Percentiles rank a stretch among this genome's conserved stretches.
These are phyloP conservation scores for Nycticorax nycticorax DNA, from an alignment of 2,113 vertebrate genomes.

Conservation along the genomic window DNA sequence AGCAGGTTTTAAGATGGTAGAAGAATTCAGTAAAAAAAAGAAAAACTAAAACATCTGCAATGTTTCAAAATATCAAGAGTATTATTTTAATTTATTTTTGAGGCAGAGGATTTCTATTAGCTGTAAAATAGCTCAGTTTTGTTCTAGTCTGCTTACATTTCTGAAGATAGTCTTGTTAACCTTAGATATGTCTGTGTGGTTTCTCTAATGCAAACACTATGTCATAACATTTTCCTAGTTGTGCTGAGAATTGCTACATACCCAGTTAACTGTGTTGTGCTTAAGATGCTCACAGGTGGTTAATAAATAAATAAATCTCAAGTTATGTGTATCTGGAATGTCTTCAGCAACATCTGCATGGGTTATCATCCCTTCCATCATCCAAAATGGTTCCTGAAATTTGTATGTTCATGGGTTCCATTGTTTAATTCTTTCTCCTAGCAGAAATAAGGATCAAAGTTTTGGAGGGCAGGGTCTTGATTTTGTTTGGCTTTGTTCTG, in stretches of 20 bases:
- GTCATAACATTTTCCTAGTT: neutral
- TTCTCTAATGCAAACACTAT: neutral
- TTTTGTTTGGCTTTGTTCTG: neutral
- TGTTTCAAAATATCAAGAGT: neutral
- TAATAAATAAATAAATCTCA: neutral
- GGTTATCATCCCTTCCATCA: neutral
- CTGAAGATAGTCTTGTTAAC: neutral
- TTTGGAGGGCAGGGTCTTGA: neutral
- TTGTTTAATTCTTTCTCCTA: neutral
- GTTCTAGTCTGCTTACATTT: neutral
- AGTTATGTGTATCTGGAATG: neutral
- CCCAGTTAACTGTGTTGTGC: neutral
- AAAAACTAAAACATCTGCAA: too few relatives aligned
- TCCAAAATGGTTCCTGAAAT: neutral
- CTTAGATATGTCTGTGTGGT: neutral
- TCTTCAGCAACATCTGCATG: neutral
- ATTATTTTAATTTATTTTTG: neutral
- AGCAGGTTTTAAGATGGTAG: neutral
- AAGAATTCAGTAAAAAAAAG: neutral
- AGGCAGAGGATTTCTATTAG: neutral
- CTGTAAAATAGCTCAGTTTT: neutral
- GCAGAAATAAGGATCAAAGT: neutral
- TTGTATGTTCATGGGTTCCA: neutral
- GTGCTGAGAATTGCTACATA: neutral
- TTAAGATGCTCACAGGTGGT: neutral